phyloP scores from a whole-genome alignment of 2,888 invertebrate genomes.

The Epsilonema sp. region DNA sequence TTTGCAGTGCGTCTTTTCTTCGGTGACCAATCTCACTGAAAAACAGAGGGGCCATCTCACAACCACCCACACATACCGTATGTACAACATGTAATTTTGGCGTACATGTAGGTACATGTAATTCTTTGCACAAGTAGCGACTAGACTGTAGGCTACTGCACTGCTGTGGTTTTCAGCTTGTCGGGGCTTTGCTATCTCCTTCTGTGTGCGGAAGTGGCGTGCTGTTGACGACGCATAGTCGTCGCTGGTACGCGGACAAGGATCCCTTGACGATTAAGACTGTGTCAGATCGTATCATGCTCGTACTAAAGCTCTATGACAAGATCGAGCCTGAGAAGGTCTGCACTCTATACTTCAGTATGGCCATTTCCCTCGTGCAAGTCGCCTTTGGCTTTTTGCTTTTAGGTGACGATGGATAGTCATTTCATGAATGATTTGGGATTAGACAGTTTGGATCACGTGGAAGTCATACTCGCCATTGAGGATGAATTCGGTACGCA shows the following conservation, averaged over 20 bases:
- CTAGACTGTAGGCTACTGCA: no score
- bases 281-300: constrained; percentile 67
- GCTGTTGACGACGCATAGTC: background rate
- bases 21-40: no score
- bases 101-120: no score
- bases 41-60: no score
- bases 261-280: constrained; percentile 58
- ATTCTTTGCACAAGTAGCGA: no score
- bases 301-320: constrained; percentile 90
- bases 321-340: constrained; percentile 86
- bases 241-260: constrained; percentile 29
- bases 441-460: constrained; percentile 91
- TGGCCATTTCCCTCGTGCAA: background rate
- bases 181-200: no score
- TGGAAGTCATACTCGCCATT: constrained; percentile 98
- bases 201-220: no score
- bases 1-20: no score
- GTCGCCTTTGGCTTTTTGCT: background rate
- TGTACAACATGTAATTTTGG: no score
- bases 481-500: constrained; percentile 90
- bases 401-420: constrained; percentile 63
- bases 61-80: no score
- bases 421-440: constrained; percentile 95
- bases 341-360: constrained; percentile 27
- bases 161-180: background rate